A percentile compares a stretch with the other conserved stretches of the same genome.
Evolutionary conservation across 2,113 vertebrate species (phyloP).

Genomic region (Zosterops borbonicus): DNA sequence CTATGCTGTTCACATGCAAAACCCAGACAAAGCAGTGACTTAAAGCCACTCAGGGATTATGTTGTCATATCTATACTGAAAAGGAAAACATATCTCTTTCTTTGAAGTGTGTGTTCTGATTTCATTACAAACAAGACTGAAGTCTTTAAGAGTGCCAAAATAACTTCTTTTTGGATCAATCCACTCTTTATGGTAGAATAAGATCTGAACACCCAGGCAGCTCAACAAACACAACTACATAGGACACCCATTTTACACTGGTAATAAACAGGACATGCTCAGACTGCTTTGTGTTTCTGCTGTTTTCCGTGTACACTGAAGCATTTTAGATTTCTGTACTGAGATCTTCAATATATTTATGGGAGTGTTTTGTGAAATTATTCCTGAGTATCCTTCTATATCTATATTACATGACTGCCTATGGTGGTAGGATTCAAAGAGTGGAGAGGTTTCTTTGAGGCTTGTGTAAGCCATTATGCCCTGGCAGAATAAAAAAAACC

Average conservation of each 20-base stretch:
- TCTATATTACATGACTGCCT: neutral
- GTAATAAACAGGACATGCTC: neutral
- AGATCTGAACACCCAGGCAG: neutral
- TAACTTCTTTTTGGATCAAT: neutral
- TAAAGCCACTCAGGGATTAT: neutral
- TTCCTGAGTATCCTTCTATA: neutral
- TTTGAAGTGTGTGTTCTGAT: neutral
- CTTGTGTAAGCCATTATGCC: neutral
- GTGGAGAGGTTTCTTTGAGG: neutral
- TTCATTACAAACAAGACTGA: neutral
- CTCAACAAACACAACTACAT: neutral
- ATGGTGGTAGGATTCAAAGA: neutral
- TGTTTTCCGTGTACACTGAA: neutral
- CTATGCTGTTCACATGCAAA: neutral
- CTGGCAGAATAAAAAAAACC: neutral
- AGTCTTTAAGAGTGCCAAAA: neutral
- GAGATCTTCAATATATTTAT: neutral
- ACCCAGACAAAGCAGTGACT: neutral
- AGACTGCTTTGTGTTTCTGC: neutral
- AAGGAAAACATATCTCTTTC: neutral
- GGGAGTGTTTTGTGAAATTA: neutral
- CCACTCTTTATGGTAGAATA: neutral
- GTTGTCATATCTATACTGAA: neutral
- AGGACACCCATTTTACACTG: neutral
- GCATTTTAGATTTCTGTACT: neutral